Evolutionary conservation across 2,797 vertebrate genomes (phyloP), one percentile per base, ranked within the genome.

Genomic region (Galago senegalensis): DNA sequence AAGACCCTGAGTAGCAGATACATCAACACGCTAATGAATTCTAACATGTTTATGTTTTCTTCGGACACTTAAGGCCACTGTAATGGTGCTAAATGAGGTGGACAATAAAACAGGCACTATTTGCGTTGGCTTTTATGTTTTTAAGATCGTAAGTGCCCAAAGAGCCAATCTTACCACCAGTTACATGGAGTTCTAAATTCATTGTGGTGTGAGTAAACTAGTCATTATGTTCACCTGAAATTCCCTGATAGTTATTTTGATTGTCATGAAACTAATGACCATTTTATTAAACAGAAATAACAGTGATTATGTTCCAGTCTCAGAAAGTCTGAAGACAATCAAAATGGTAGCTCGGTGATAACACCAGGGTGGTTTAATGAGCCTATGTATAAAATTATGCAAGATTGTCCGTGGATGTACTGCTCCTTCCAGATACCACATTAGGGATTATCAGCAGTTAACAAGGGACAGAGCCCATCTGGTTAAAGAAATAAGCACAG

Each of bases 81-180:
- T 95, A 60, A 56, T 86, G 79, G 8, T 82, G 20, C 63, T 98
- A 93, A 96, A 80, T 79, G 84, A 65, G 6, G 0, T 91, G 16
- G 83, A 61, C 29, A 86, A 58, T 65, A 70, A 90, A 61, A 94
- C 43, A 96, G 82, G 13, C 43, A 88, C 79, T 13, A 13, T 43
- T 77, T 96, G 90, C 77, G 16, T 89, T 94, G 37, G 91, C n/a
- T 77, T 63, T 84, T 94, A 73, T 60, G 58, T 90, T 93, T 87
- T 81, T 96, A 92, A 89, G 88, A 75, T 91, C 31, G 1, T 80
- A 14, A 77, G 46, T 80, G 96, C 21, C 70, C 56, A 56, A 40
- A 49, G 12, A 94, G 60, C 65, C 29, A 29, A 83, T 87, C 49
- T 80, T 46, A 31, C 8, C 18, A 3, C 58, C 80, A 91, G 83